Base-by-base conservation (phyloP, 2,888 invertebrate species). In the Eueremaeus valkanovi region DNA sequence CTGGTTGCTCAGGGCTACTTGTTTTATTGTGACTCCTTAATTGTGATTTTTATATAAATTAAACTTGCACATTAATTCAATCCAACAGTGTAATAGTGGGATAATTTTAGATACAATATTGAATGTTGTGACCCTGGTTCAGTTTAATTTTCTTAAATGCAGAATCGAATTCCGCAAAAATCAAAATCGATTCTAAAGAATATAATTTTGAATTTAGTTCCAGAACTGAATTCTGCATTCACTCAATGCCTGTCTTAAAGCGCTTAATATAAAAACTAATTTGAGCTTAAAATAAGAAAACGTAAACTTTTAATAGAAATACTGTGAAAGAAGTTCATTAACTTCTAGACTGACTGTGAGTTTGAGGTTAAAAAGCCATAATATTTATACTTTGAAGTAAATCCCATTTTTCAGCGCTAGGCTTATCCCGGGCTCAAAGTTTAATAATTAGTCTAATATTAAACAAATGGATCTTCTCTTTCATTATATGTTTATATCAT, bases 221-320 rank as follows among this genome's bases (percentile, higher is more conserved):
- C 3, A 24, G 13, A 55, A 55, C n/a, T 24, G 9, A 24, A 55
- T 21, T 55, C 49, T n/a, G 27, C 21, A 16, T 24, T 24, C 55
- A 21, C 55, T 21, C 9, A 3, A 55, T 58, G 16, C 29, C 29
- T 58, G 58, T 58, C 58, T 58, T 58, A 1, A 29, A 58, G 18
- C 13, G 29, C 58, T 58, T 58, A 31, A 58, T 31, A 58, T 58
- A 58, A 58, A 58, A 58, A 29, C 31, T 31, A 29, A 31, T 31
- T 58, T 58, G 58, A 16, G 58, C 58, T 9, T 29, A 58, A 29
- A 58, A 58, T 58, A 58, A 31, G 58, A 58, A 58, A 21, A 11
- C 49, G 18, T 21, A n/a, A 49, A 58, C 58, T 58, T 58, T 58
- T 58, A 58, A 58, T 58, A 58, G 58, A 58, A 58, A 8, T 24